Evolutionary conservation across 2,888 invertebrate genomes (phyloP).

Genomic region (Marronus borbonicus): DNA sequence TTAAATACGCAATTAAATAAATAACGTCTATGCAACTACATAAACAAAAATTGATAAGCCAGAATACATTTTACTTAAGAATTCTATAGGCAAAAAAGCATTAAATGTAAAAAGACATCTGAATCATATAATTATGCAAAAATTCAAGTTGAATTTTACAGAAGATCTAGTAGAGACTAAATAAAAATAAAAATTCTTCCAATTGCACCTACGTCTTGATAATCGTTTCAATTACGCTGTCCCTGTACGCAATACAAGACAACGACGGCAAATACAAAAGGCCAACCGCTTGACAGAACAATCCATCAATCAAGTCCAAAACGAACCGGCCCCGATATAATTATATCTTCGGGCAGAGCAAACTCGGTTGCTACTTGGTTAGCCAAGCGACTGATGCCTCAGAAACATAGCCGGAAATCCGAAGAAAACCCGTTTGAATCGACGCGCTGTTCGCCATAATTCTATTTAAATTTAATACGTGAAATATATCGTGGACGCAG

Average conservation of each 20-base stretch:
- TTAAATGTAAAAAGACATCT: too few relatives aligned
- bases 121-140: neutral
- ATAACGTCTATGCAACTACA: too few relatives aligned
- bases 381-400: neutral
- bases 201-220: slow-evolving; percentile 50
- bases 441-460: slow-evolving; percentile 31
- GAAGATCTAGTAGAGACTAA: neutral
- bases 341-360: slow-evolving; percentile 62
- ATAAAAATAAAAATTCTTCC: neutral
- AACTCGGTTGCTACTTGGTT: slow-evolving; percentile 59
- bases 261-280: slow-evolving; percentile 63
- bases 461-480: slow-evolving; percentile 49
- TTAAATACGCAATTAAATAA: too few relatives aligned
- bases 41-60: too few relatives aligned
- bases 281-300: slow-evolving; percentile 54
- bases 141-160: neutral
- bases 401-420: slow-evolving; percentile 46
- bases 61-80: too few relatives aligned
- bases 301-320: slow-evolving; percentile 57
- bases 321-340: slow-evolving; percentile 58
- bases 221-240: slow-evolving; percentile 56
- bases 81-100: too few relatives aligned
- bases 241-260: slow-evolving; percentile 59
- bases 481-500: slow-evolving; percentile 48
- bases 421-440: slow-evolving; percentile 29